Conservation (phyloP, 2,888 invertebrate genomes). For the Amiota communis region DNA sequence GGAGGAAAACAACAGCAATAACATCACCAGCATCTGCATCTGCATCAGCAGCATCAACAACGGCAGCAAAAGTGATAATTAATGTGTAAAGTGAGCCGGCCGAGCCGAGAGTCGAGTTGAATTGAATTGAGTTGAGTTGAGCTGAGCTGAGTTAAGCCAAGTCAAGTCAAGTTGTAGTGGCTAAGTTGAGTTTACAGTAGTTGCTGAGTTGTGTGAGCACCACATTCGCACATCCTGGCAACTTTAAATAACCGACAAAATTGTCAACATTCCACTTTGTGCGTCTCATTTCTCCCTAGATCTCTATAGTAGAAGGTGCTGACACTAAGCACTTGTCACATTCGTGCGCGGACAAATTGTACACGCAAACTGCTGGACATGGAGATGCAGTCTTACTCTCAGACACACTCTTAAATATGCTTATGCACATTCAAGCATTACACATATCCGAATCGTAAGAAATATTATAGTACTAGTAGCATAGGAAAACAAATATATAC, state of each 20-base stretch:
- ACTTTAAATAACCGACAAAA: conserved; percentile 47
- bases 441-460: neutral
- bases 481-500: too few relatives aligned
- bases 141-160: conserved; percentile 36
- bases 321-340: conserved; percentile 68
- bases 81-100: conserved; percentile 68
- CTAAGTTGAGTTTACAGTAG: conserved; percentile 31
- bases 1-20: conserved; percentile 42
- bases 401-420: conserved; percentile 12
- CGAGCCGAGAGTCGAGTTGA: conserved; percentile 32
- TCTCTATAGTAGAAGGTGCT: conserved; percentile 61
- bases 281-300: conserved; percentile 35
- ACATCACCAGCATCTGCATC: neutral
- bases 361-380: conserved; percentile 33
- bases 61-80: conserved; percentile 68
- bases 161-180: conserved; percentile 33
- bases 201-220: conserved; percentile 20
- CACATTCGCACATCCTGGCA: conserved; percentile 44
- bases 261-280: conserved; percentile 54
- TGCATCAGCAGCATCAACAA: conserved; percentile 24
- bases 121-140: neutral
- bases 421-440: neutral
- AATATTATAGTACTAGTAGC: too few relatives aligned
- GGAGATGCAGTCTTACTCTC: conserved; percentile 25
- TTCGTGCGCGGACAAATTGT: conserved; percentile 43